These are phyloP conservation scores for Cheilosia variabilis DNA, from an alignment of 2,888 invertebrate species.

Conservation along the genomic window DNA sequence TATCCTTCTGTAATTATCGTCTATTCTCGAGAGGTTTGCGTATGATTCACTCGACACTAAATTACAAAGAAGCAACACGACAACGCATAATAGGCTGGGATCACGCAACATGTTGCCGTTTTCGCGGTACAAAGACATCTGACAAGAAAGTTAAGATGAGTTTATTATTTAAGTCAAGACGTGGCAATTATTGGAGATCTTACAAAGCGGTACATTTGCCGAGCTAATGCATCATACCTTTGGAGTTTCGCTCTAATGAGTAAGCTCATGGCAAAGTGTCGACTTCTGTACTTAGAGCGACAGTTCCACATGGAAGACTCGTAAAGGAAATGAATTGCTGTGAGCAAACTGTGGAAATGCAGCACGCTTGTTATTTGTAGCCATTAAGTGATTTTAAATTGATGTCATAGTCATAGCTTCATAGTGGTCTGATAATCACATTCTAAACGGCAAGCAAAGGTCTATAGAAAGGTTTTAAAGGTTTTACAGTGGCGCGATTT, in stretches of 20 bases:
- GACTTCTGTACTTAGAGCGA: neutral
- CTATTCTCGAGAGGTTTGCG: constrained; percentile 36
- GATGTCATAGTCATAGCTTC: neutral
- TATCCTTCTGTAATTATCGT: constrained; percentile 8
- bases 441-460: too few relatives aligned
- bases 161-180: constrained; percentile 65
- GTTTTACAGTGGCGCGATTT: too few relatives aligned
- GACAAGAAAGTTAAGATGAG: constrained; percentile 35
- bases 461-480: too few relatives aligned
- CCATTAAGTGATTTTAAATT: constrained; percentile 47
- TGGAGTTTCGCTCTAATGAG: constrained; percentile 4
- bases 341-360: constrained; percentile 20
- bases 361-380: constrained; percentile 26
- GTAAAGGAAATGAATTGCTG: constrained; percentile 26
- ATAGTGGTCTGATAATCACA: too few relatives aligned
- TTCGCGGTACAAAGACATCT: constrained; percentile 47
- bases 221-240: neutral
- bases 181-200: constrained; percentile 19
- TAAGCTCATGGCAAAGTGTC: constrained; percentile 12
- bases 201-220: constrained; percentile 18
- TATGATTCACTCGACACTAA: constrained; percentile 48
- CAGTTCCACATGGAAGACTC: constrained; percentile 52
- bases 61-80: constrained; percentile 31
- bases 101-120: constrained; percentile 55
- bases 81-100: constrained; percentile 19